Percentiles rank a stretch among this genome's conserved stretches.
These are phyloP conservation scores for Leptocoma aspasia DNA, from an alignment of 2,113 vertebrate genomes.

Conservation along the genomic window DNA sequence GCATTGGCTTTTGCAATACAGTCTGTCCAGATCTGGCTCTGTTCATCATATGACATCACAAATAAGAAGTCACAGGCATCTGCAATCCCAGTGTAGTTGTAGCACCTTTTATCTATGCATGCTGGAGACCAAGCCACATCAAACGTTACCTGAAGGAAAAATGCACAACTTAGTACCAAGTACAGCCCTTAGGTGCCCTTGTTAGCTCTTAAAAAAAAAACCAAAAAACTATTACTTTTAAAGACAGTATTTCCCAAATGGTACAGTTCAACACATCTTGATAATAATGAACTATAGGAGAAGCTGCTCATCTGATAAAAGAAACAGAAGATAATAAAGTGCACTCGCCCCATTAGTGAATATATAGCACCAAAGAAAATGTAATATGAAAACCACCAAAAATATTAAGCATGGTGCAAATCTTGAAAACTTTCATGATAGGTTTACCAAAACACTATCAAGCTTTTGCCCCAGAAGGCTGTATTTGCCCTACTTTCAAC, in stretches of 20 bases:
- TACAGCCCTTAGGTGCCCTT: neutral
- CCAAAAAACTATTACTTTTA: neutral
- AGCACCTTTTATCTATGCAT: constrained; percentile 87
- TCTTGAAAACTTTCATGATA: neutral
- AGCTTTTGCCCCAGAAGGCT: neutral
- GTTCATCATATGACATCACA: constrained; percentile 97
- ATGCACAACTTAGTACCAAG: neutral
- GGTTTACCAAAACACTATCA: neutral
- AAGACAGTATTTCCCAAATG: neutral
- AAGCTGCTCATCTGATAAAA: neutral
- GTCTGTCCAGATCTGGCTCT: constrained; percentile 87
- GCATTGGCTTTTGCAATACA: constrained; percentile 92
- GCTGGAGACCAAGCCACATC: constrained; percentile 93
- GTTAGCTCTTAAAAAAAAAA: neutral
- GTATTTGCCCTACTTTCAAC: neutral
- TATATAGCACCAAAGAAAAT: neutral
- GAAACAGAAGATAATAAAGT: neutral
- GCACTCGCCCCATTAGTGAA: neutral
- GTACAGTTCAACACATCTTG: neutral
- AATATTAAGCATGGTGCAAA: neutral
- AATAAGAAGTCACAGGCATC: constrained; percentile 91
- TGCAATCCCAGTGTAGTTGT: constrained; percentile 89
- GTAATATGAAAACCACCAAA: neutral
- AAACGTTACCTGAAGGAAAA: constrained; percentile 86
- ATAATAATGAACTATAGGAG: neutral